These are phyloP conservation scores for Embidobia sp. DNA, from an alignment of 2,888 invertebrate genomes.

Conservation along the genomic window DNA sequence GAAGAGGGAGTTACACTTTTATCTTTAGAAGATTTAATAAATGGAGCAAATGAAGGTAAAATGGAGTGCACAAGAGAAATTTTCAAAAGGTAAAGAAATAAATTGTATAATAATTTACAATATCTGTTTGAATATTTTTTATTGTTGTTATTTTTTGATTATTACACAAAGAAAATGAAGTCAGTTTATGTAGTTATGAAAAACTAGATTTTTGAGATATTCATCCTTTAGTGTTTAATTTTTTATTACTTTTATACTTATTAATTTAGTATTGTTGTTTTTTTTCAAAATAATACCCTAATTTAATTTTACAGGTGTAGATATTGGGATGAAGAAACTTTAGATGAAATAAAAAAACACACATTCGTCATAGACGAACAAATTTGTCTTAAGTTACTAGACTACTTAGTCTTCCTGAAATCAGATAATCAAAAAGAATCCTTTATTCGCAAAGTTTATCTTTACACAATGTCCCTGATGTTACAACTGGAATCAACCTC, in stretches of 20 bases:
- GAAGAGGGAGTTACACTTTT: conserved; percentile 43
- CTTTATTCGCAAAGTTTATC: conserved; percentile 63
- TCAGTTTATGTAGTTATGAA: too few species aligned
- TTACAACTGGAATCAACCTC: conserved; percentile 64
- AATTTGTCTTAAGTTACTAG: conserved; percentile 69
- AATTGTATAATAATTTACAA: too few species aligned
- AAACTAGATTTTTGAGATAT: too few species aligned
- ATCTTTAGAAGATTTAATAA: conserved; percentile 69
- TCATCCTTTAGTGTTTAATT: too few species aligned
- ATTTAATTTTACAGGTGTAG: conserved; percentile 64
- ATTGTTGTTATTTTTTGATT: too few species aligned
- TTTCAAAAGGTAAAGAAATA: conserved; percentile 66
- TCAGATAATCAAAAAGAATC: conserved; percentile 59
- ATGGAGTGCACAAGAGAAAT: conserved; percentile 69
- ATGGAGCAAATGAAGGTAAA: conserved; percentile 65
- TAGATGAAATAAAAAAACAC: conserved; percentile 66
- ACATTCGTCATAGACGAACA: conserved; percentile 65
- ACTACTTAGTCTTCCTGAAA: conserved; percentile 70
- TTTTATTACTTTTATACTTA: too few species aligned
- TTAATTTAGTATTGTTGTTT: background rate
- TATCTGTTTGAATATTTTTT: too few species aligned
- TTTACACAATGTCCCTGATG: conserved; percentile 65
- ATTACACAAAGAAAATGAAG: too few species aligned
- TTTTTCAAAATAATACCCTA: background rate
- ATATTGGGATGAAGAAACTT: conserved; percentile 72